Conservation (phyloP, 2,113 vertebrate genomes). For the Peucedramus taeniatus region DNA sequence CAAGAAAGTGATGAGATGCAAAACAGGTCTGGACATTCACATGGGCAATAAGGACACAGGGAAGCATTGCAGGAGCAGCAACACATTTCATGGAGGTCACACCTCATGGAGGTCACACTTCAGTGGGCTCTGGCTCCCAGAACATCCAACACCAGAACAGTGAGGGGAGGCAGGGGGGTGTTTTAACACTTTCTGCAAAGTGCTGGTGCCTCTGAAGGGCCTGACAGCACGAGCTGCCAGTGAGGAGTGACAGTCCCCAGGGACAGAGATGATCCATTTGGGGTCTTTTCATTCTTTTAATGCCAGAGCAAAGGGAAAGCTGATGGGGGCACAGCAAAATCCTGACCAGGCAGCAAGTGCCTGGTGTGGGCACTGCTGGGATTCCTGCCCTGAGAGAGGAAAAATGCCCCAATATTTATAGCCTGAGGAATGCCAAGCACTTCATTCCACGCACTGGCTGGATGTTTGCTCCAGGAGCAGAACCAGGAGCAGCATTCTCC, state of each 20-base stretch:
- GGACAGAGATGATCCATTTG: accelerated
- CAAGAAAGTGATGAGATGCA: background rate
- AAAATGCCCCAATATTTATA: background rate
- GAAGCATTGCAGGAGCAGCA: background rate
- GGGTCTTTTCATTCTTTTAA: background rate
- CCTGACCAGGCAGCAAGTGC: background rate
- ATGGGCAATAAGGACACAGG: background rate
- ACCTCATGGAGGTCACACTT: accelerated
- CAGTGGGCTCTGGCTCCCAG: background rate
- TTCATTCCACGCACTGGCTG: background rate
- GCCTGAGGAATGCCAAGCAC: background rate
- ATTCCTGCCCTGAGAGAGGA: background rate
- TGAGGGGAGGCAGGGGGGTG: accelerated
- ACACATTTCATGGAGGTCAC: background rate
- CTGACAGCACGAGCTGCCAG: background rate
- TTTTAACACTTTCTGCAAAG: accelerated
- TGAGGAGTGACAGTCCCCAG: accelerated
- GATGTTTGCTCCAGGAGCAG: background rate
- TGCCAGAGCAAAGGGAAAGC: background rate
- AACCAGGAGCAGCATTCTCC: background rate
- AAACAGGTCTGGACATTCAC: background rate
- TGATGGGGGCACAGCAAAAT: background rate
- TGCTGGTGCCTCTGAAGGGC: background rate
- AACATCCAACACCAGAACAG: accelerated
- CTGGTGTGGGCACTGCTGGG: accelerated